Percentiles rank a stretch among this genome's conserved stretches.
Evolutionary conservation across 2,113 vertebrate genomes (phyloP).

Genomic region (Bambusicola thoracicus): DNA sequence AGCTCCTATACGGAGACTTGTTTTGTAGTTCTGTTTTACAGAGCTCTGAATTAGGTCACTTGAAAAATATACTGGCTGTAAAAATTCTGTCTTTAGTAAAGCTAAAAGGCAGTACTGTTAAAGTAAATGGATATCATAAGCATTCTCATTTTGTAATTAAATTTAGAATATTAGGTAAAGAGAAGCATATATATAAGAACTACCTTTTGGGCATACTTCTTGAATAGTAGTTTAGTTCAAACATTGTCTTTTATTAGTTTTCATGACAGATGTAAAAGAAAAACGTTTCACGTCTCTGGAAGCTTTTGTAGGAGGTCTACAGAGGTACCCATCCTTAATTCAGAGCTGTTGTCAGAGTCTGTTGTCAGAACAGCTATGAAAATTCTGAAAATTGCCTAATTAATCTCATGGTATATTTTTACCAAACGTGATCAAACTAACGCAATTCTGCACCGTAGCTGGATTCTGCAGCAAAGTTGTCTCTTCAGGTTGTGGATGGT

Average conservation of each 20-base stretch:
- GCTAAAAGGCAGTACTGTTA: not conserved
- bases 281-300: conserved; percentile 59
- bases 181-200: not conserved
- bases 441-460: conserved; percentile 41
- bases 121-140: not conserved
- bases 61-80: not conserved
- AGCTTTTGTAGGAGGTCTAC: conserved; percentile 60
- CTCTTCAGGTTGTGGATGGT: conserved; percentile 48
- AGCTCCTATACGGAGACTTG: not conserved
- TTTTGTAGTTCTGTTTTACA: not conserved
- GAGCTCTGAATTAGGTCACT: not conserved
- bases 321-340: conserved; percentile 64
- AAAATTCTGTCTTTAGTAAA: not conserved
- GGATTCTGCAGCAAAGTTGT: conserved; percentile 47
- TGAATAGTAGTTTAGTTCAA: conserved; percentile 29
- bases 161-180: not conserved
- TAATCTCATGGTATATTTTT: conserved; percentile 80
- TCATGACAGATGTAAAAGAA: conserved; percentile 64
- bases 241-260: conserved; percentile 32
- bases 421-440: conserved; percentile 71
- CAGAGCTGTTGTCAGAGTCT: conserved; percentile 43
- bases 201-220: conserved; percentile 47
- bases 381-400: conserved; percentile 79
- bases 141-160: not conserved
- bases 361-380: conserved; percentile 77